phyloP scores from a whole-genome alignment of 1,140 invertebrate species.

The Papilio glaucus region DNA sequence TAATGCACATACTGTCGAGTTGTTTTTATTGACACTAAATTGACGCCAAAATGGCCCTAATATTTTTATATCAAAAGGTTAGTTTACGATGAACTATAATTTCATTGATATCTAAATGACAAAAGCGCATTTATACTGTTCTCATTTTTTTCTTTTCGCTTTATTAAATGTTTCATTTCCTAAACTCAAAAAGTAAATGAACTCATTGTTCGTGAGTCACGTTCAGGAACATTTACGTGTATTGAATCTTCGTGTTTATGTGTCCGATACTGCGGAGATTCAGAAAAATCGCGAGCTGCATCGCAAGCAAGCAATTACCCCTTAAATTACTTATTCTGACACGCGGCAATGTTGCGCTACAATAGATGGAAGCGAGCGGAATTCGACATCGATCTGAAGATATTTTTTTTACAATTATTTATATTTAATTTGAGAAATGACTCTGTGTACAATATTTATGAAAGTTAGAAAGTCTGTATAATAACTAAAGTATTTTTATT shows the following conservation, averaged over 20 bases:
- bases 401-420: no score
- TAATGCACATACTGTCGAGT: neutral
- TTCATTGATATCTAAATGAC: neutral
- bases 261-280: slow-evolving; percentile 43
- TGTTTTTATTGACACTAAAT: neutral
- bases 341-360: neutral
- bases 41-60: neutral
- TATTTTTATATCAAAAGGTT: neutral
- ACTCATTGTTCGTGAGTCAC: slow-evolving; percentile 50
- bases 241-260: slow-evolving; percentile 43
- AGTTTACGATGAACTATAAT: neutral
- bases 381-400: slow-evolving; percentile 32
- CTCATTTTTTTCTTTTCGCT: neutral
- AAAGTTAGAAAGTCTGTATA: no score
- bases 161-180: slow-evolving; percentile 40
- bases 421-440: no score
- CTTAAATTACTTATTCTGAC: slow-evolving; percentile 38
- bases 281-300: slow-evolving; percentile 40
- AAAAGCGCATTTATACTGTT: neutral
- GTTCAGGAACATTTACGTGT: slow-evolving; percentile 48
- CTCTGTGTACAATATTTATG: no score
- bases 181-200: slow-evolving; percentile 50
- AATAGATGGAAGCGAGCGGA: slow-evolving; percentile 20
- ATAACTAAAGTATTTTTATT: no score
- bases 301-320: slow-evolving; percentile 47